Evolutionary conservation across 2,113 vertebrate species (phyloP).

Genomic region (Natator depressus): DNA sequence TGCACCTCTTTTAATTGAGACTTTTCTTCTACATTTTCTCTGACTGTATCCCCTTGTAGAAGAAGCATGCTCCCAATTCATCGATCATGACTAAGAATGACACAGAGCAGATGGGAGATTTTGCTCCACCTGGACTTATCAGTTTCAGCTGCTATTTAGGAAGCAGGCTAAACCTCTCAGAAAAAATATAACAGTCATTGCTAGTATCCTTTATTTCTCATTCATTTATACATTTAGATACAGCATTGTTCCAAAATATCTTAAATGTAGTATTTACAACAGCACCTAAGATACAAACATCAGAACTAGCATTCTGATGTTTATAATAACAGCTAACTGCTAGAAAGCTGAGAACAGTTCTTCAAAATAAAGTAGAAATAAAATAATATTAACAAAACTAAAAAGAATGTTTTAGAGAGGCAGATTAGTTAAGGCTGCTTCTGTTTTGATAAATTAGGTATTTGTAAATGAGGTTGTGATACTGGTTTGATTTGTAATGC

Average conservation of each 20-base stretch:
- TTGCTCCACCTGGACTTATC: not conserved
- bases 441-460: not conserved
- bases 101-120: not conserved
- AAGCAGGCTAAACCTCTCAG: not conserved
- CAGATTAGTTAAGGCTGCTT: not conserved
- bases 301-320: not conserved
- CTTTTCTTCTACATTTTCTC: not conserved
- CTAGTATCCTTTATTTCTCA: not conserved
- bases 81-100: not conserved
- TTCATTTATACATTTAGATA: not conserved
- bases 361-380: not conserved
- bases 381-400: not conserved
- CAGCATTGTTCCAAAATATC: not conserved
- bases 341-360: not conserved
- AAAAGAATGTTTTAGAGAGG: not conserved
- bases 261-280: not conserved
- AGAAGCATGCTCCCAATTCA: not conserved
- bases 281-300: not conserved
- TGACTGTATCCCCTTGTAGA: not conserved
- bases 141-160: not conserved
- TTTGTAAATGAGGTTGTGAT: not conserved
- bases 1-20: not conserved
- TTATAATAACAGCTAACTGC: not conserved
- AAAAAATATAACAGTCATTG: slow-evolving; percentile 7
- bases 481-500: not conserved